phyloP scores from a whole-genome alignment of 2,797 vertebrate species.

The Pelochelys cantorii region DNA sequence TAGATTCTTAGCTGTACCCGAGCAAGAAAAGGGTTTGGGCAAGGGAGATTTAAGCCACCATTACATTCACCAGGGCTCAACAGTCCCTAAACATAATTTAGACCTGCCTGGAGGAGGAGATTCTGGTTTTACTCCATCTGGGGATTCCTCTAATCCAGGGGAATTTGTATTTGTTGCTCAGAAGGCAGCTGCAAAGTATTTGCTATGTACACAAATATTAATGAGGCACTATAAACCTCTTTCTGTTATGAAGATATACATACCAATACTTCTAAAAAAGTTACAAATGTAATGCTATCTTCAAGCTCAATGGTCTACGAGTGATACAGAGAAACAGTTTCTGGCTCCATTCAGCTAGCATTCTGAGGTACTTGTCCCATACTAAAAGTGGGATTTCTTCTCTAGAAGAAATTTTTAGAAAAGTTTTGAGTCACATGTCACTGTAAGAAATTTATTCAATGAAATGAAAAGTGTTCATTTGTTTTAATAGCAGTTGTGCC shows the following conservation, averaged over 20 bases:
- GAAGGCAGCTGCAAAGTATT: no score
- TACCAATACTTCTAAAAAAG: background rate
- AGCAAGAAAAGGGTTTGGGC: background rate
- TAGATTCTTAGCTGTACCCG: background rate
- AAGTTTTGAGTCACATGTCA: background rate
- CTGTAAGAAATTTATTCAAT: background rate
- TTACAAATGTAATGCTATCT: background rate
- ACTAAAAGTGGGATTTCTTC: background rate
- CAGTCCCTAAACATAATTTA: background rate
- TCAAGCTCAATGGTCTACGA: background rate
- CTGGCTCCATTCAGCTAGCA: background rate
- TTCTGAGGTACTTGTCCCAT: background rate
- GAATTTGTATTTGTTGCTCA: background rate
- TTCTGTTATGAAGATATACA: background rate
- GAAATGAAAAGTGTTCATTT: background rate
- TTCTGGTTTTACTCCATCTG: background rate
- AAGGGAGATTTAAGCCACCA: background rate
- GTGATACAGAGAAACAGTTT: background rate
- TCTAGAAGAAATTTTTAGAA: background rate
- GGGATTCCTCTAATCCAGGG: background rate
- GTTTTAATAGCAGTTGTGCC: background rate
- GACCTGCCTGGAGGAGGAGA: background rate
- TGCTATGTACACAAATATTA: background rate
- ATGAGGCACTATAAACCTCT: background rate
- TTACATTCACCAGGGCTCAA: background rate